These are phyloP conservation scores for Tribolium madens DNA, from an alignment of 1,140 invertebrate genomes.

Conservation along the genomic window DNA sequence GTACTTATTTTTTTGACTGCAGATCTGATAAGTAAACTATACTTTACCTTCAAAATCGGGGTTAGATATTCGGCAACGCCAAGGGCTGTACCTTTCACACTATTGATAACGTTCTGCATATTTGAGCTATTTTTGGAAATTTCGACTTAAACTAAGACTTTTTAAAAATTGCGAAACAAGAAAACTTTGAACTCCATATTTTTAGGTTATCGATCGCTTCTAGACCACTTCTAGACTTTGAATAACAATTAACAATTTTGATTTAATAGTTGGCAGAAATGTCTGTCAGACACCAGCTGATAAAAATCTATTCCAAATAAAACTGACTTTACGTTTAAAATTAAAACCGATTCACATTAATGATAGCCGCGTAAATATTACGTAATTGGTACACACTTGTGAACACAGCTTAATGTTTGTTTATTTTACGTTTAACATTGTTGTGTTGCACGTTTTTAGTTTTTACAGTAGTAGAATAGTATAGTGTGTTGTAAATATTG, in stretches of 20 bases:
- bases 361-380: no score
- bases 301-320: neutral
- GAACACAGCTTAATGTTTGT: no score
- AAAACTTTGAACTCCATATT: neutral
- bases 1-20: no score
- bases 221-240: neutral
- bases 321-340: neutral
- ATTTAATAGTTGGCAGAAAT: neutral
- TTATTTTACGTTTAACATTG: no score
- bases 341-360: no score
- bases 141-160: neutral
- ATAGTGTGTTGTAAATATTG: no score
- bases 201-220: neutral
- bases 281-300: neutral
- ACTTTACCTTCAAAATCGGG: slow-evolving; percentile 89
- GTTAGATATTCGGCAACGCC: slow-evolving; percentile 96
- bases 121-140: slow-evolving; percentile 12
- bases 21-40: no score
- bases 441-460: no score
- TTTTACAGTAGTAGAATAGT: no score
- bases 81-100: slow-evolving; percentile 93
- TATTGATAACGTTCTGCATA: slow-evolving; percentile 97
- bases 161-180: neutral
- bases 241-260: neutral
- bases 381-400: no score